A percentile compares a stretch with the other conserved stretches of the same genome.
phyloP scores from a whole-genome alignment of 2,888 invertebrate species.

The Cordylochernes scorpioides region DNA sequence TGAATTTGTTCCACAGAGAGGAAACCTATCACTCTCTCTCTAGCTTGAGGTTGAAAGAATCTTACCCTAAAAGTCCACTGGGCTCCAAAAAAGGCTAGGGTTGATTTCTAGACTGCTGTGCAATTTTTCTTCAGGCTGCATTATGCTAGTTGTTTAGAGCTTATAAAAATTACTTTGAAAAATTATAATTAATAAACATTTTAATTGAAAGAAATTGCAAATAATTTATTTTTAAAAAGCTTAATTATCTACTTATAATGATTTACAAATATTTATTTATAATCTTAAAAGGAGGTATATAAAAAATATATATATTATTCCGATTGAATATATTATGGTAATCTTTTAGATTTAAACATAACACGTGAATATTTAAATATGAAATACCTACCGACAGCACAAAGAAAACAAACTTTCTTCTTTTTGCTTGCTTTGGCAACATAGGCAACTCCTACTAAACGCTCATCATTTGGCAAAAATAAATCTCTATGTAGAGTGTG shows the following conservation, averaged over 20 bases:
- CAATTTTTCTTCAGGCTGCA: too few species aligned
- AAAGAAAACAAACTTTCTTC: constrained; percentile 52
- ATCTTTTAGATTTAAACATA: neutral
- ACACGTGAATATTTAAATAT: neutral
- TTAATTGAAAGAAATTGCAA: constrained; percentile 2
- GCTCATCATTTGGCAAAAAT: constrained; percentile 46
- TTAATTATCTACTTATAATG: constrained; percentile 2
- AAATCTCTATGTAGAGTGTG: constrained; percentile 49
- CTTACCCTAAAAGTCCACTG: too few species aligned
- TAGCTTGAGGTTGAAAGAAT: too few species aligned
- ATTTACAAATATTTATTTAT: too few species aligned
- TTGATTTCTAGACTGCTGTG: neutral
- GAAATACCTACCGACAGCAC: constrained; percentile 30
- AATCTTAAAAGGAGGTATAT: too few species aligned
- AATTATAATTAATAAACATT: constrained; percentile 1
- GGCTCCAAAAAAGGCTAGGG: too few species aligned
- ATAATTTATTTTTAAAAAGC: constrained; percentile 4
- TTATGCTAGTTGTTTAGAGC: too few species aligned
- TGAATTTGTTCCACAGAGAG: too few species aligned
- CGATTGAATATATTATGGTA: too few species aligned
- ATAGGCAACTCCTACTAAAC: constrained; percentile 44
- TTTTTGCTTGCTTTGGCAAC: constrained; percentile 53
- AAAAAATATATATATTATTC: too few species aligned
- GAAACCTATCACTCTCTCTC: too few species aligned
- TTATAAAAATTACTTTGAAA: neutral